Base-by-base conservation (phyloP, 2,797 vertebrate species). In the Cyprinodon diabolis region DNA sequence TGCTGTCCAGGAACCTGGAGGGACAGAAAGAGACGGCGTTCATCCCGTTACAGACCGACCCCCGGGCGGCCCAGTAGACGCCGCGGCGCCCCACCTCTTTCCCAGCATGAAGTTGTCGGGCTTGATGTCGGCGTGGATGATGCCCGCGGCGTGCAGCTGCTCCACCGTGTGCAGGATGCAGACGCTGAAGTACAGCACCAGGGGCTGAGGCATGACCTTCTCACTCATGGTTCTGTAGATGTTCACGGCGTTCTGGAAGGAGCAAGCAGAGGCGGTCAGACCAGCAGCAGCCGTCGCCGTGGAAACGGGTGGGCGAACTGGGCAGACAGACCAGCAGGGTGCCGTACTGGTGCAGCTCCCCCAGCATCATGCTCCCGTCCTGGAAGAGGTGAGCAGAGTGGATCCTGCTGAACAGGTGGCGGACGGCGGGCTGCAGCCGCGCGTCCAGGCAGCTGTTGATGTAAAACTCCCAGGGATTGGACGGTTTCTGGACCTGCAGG, bases 41-140 rank as follows among this genome's bases (percentile, higher is more conserved):
- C 25, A 30, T 30, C 25, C 25, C 1, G 25, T 30, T 30, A 30
- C 25, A 30, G 25, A 30, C 25, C 25, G 25, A 30, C 25, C 1
- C 25, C 25, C 25, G 25, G 25, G 25, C 25, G 25, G 10, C 23
- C n/a, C 6, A 23, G 14, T 13, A 13, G 6, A 6, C 58, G 12
- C 2, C 25, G 14, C 5, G 13, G 70, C 11, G 60, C 1, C 4
- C n/a, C 37, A 95, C 98, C 95, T 96, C 83, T 96, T 94, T 30
- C 96, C 96, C 13, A 99, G 91, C 60, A 98, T 89, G 92, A 99
- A 97, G 77, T 99, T 99, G 93, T 99, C 98, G 0, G 98, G 98
- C 40, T 99, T 99, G 88, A 99, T 92, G 92, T 99, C 98, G 6
- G 96, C 97, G 4, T 99, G 98, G 87, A 99, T 84, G 82, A 99